phyloP scores from a whole-genome alignment of 1,140 invertebrate species.

The Theocolax elegans region DNA sequence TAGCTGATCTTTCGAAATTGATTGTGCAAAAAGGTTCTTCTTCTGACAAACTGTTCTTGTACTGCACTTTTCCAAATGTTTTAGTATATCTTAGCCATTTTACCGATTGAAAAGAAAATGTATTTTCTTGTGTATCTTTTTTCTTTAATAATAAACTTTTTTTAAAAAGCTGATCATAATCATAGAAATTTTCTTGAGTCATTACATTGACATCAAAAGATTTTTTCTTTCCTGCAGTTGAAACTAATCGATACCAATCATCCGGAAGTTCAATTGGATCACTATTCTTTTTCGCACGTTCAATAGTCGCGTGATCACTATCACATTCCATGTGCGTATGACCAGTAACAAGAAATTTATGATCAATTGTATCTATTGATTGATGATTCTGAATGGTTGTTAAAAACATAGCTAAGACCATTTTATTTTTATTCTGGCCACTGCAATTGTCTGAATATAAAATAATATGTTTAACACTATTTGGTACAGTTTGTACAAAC shows the following conservation, averaged over 20 bases:
- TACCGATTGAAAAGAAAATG: slow-evolving; percentile 15
- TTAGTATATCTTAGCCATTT: slow-evolving; percentile 36
- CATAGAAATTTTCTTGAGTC: slow-evolving; percentile 22
- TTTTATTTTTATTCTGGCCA: slow-evolving; percentile 57
- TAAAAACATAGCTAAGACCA: slow-evolving; percentile 48
- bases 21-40: not conserved
- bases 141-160: not conserved
- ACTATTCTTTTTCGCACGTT: slow-evolving; percentile 35
- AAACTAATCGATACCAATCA: slow-evolving; percentile 37
- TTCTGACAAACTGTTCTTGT: not conserved
- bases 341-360: slow-evolving; percentile 58
- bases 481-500: slow-evolving; percentile 33
- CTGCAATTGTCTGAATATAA: slow-evolving; percentile 56
- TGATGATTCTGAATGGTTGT: slow-evolving; percentile 32
- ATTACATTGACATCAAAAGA: slow-evolving; percentile 27
- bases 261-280: slow-evolving; percentile 26
- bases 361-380: slow-evolving; percentile 47
- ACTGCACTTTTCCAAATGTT: not conserved
- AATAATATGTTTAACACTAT: slow-evolving; percentile 45
- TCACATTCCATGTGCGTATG: slow-evolving; percentile 57
- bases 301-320: slow-evolving; percentile 52
- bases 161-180: slow-evolving; percentile 19
- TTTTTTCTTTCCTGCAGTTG: not conserved
- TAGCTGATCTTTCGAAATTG: not conserved
- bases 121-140: not conserved